These are phyloP conservation scores for Fratercula arctica DNA, from an alignment of 2,797 vertebrate genomes.

Conservation along the genomic window DNA sequence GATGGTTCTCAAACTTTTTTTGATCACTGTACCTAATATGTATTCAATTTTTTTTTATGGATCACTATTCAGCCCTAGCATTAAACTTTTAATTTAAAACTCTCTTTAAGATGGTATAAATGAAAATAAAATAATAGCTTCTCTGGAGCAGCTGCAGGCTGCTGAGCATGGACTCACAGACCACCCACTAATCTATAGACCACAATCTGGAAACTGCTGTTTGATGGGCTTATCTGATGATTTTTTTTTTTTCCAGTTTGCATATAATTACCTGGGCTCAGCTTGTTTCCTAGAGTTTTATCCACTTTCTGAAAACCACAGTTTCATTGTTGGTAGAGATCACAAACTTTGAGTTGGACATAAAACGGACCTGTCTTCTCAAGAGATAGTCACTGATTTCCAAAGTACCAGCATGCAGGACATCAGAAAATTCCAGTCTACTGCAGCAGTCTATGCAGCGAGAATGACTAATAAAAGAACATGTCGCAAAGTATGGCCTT, in stretches of 20 bases:
- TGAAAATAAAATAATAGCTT: background rate
- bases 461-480: background rate
- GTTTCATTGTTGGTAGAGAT: slow-evolving; percentile 1
- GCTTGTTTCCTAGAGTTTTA: background rate
- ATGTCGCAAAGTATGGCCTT: background rate
- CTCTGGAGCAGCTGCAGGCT: background rate
- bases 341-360: background rate
- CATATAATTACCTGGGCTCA: background rate
- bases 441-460: background rate
- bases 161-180: background rate
- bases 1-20: background rate
- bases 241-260: background rate
- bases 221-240: background rate
- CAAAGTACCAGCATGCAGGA: background rate
- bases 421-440: background rate
- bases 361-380: background rate
- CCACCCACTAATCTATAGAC: background rate
- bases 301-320: background rate
- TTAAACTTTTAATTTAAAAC: background rate
- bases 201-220: background rate
- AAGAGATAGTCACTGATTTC: background rate
- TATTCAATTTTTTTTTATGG: background rate
- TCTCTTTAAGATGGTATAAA: background rate
- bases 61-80: background rate
- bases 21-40: background rate